Evolutionary conservation across 2,797 vertebrate genomes (phyloP).

Genomic region (Brachyalestes nurse): DNA sequence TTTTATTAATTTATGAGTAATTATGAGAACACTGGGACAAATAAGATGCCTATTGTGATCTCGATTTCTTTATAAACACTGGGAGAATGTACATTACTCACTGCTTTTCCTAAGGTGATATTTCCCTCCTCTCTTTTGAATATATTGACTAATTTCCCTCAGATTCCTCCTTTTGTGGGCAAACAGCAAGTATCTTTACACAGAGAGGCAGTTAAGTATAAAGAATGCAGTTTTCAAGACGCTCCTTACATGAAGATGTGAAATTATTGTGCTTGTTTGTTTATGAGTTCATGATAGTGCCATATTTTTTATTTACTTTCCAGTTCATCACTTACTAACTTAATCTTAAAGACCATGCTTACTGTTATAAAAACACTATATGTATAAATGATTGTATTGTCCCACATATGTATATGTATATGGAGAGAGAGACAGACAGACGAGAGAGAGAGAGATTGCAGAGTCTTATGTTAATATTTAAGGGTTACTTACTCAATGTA

Average conservation of each 20-base stretch:
- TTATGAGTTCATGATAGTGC: background rate
- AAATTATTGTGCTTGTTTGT: background rate
- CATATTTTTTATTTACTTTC: background rate
- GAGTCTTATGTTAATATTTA: background rate
- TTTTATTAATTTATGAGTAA: slow-evolving; percentile 85
- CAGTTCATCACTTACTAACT: background rate
- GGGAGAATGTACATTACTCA: slow-evolving; percentile 63
- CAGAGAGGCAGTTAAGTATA: slow-evolving; percentile 1
- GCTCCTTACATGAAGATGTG: background rate
- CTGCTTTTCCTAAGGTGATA: slow-evolving; percentile 37
- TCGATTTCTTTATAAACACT: slow-evolving; percentile 71
- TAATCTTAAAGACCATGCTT: background rate
- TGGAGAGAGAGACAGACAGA: too few relatives aligned
- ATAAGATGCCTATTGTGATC: slow-evolving; percentile 72
- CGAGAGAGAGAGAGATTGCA: too few relatives aligned
- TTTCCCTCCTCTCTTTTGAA: slow-evolving; percentile 23
- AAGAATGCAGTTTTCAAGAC: background rate
- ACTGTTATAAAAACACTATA: too few relatives aligned
- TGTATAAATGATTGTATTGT: too few relatives aligned
- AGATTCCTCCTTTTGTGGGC: slow-evolving; percentile 25
- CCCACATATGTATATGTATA: background rate
- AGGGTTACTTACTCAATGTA: background rate
- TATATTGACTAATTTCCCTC: slow-evolving; percentile 28
- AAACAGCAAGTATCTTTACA: slow-evolving; percentile 27
- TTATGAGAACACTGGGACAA: slow-evolving; percentile 72